Evolutionary conservation across 1,140 invertebrate species (phyloP), one percentile per base, ranked within the genome.

Genomic region (Cotesia typhae): DNA sequence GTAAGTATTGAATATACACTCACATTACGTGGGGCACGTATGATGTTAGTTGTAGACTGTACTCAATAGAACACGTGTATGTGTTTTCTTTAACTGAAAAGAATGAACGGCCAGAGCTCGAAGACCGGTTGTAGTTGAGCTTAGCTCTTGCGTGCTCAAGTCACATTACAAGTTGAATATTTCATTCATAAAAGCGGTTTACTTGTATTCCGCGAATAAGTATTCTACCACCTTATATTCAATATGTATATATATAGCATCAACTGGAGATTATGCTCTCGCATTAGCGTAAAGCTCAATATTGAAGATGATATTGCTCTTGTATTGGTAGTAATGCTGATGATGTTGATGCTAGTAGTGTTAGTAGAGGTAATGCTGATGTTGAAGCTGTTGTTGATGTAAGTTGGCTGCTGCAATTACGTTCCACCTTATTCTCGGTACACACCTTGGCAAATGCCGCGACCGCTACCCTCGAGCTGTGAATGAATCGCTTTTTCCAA

Each of bases 161-260:
- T 76, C 77, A 78, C 79, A 82, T 83, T 83, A 83, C 78, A 77
- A 65, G 67, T 71, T 79, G 81, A 83, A 83, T 84, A 83, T 84
- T 83, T 83, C 82, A 83, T 84, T 84, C 83, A 84, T 84, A 83
- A 84, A 75, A 78, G 74, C 67, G 55, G 76, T 47, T 47, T 47
- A 47, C 77, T 77, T 75, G 80, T 81, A 81, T 82, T 81, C 77
- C 75, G 73, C 75, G 75, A 75, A 47, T 47, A 47, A 78, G 66
- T 73, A 67, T 75, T 70, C 70, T 59, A 51, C 53, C 63, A 65
- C 65, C 59, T 66, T 55, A 35, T 37, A 10, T 47, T 47, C 41
- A 10, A 10, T 28, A 28, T 37, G 41, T 68, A 9, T 53, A 59
- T 38, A 55, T 68, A 68, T 57, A 57, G n/a, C 9, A n/a, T n/a